Percentiles rank a stretch among this genome's conserved stretches.
These are phyloP conservation scores for Bactericera cockerelli DNA, from an alignment of 1,140 invertebrate genomes.

Conservation along the genomic window DNA sequence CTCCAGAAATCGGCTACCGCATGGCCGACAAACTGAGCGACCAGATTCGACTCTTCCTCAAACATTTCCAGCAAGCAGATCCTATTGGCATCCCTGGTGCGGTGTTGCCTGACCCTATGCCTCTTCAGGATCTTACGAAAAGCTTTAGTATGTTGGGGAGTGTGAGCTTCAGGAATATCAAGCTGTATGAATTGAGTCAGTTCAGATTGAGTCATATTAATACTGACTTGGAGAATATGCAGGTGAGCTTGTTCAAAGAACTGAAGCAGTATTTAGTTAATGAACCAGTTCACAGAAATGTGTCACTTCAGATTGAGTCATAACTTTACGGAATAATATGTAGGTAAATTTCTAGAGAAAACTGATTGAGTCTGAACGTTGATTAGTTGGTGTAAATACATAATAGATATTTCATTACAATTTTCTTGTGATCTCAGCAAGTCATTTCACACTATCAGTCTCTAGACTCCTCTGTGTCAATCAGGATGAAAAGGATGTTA, in stretches of 20 bases:
- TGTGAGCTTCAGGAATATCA: slow-evolving; percentile 53
- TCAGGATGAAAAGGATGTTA: too few relatives aligned
- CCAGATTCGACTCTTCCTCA: slow-evolving; percentile 48
- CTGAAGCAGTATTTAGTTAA: background rate
- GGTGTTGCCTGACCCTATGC: slow-evolving; percentile 58
- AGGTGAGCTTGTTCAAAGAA: slow-evolving; percentile 20
- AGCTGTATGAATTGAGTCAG: slow-evolving; percentile 50
- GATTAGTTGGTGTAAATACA: too few relatives aligned
- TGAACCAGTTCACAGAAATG: background rate
- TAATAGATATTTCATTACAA: too few relatives aligned
- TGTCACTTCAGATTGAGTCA: background rate
- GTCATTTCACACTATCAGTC: too few relatives aligned
- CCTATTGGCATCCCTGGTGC: slow-evolving; percentile 57
- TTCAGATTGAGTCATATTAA: slow-evolving; percentile 23
- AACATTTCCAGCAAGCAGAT: slow-evolving; percentile 65
- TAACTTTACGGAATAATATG: background rate
- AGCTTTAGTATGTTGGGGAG: slow-evolving; percentile 44
- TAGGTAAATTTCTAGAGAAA: background rate
- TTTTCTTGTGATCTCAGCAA: too few relatives aligned
- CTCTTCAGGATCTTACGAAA: slow-evolving; percentile 57
- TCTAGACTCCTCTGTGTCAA: too few relatives aligned
- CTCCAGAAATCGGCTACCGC: background rate
- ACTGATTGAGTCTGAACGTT: background rate
- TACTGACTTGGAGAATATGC: slow-evolving; percentile 23
- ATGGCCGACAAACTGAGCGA: slow-evolving; percentile 20